Base-by-base conservation (phyloP, 2,888 invertebrate species). In the Tachina grossa region DNA sequence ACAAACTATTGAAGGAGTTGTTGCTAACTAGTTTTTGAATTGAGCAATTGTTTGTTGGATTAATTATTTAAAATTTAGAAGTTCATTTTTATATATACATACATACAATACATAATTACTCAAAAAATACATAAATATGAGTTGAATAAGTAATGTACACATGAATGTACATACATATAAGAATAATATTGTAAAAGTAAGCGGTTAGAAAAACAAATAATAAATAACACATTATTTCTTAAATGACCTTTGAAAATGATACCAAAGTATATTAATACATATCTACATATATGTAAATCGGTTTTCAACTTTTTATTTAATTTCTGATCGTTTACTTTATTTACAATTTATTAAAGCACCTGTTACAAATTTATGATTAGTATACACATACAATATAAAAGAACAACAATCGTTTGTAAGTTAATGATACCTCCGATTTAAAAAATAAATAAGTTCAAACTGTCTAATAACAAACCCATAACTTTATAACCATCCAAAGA, bases 351-450 rank as follows among this genome's bases (percentile, higher is more conserved):
- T 47, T 57, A 69, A 68, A 66, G n/a, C 57, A 66, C 55, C 55
- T 49, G 31, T 45, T 76, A 76, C 53, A 55, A 31, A 22, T 39
- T 65, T 57, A n/a, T 45, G 9, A 43, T 63, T 31, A 61, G 19
- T 61, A 31, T 47, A 57, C 16, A 55, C 2, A 57, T 31, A 43
- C n/a, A n/a, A 47, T n/a, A 53, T 9, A 19, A 22, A 43, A 59
- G 71, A 75, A 71, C 72, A 86, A 74, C 78, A 84, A 84, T 86
- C 77, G 78, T 81, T 82, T 74, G 80, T 72, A 86, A 82, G 69
- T 69, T 74, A 65, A 81, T 84, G 84, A 81, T 86, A 84, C 83
- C 83, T 84, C 83, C 86, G 84, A 86, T 78, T 81, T 75, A 68
- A 39, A 49, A 77, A 74, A 31, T 31, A 66, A 43, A 11, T 63